Base-by-base conservation (phyloP, 2,888 invertebrate species). In the Drosophila rellima region DNA sequence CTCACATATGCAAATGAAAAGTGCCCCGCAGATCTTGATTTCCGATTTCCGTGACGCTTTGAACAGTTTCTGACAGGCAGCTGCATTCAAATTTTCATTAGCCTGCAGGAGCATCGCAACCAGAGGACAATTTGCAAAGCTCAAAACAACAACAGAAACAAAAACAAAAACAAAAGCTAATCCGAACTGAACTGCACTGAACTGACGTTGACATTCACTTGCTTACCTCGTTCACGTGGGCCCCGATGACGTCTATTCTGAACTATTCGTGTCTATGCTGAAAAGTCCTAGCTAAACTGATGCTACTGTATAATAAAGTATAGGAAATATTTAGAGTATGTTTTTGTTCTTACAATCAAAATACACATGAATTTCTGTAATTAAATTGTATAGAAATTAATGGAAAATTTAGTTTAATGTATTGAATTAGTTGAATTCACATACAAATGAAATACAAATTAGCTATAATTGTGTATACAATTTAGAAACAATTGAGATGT, bases 71-170 rank as follows among this genome's bases (percentile, higher is more conserved):
- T 44, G 59, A 37, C 37, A 74, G 17, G 51, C 64, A 59, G 63
- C 51, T 74, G 67, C 80, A 80, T 74, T 83, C 74, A 66, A 78
- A 74, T 78, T 81, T 64, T 66, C 82, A 81, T 74, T 78, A 56
- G 54, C 20, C 23, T 23, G 35, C n/a, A 17, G 23, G 15, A 2
- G 31, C 11, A 5, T 15, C 6, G 29, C 17, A 42, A n/a, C 42
- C 42, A 42, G 4, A 42, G 37, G 42, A 33, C 40, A 29, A 7
- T 17, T 33, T 26, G 13, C 13, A 17, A 40, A 15, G 35, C 11
- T 23, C 23, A 35, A 35, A 17, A 17, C 20, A n/a, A 6, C 15
- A 15, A 7, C 23, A 23, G 4, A 4, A 23, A 23, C 23, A 23
- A n/a, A n/a, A n/a, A 17, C 26, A 20, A 4, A 8, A 18, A 18